phyloP scores from a whole-genome alignment of 2,888 invertebrate genomes.

The Baccha elongata region DNA sequence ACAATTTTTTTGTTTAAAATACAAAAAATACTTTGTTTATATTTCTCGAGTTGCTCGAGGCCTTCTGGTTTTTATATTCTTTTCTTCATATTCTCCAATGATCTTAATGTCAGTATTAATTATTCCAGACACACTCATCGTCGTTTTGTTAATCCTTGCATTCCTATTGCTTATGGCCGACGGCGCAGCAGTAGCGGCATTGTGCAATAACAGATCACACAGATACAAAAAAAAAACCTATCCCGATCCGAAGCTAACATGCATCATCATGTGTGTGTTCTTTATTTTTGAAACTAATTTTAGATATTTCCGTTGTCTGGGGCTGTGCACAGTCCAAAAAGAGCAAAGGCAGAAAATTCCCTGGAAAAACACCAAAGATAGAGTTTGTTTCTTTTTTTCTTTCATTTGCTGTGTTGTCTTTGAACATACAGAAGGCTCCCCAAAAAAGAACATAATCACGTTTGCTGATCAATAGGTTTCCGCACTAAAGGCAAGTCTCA shows the following conservation, averaged over 20 bases:
- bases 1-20: conserved; percentile 34
- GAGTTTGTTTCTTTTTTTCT: conserved; percentile 19
- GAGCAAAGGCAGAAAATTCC: conserved; percentile 14
- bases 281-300: conserved; percentile 47
- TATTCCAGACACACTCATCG: conserved; percentile 64
- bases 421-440: conserved; percentile 5
- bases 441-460: conserved; percentile 10
- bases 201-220: conserved; percentile 65
- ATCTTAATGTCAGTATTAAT: conserved; percentile 52
- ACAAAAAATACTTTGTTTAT: neutral
- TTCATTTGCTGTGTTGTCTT: neutral
- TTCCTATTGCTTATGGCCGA: conserved; percentile 11
- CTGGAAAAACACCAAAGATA: conserved; percentile 48
- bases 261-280: conserved; percentile 34
- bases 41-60: conserved; percentile 20
- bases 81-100: conserved; percentile 33
- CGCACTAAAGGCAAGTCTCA: conserved; percentile 32
- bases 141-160: conserved; percentile 28
- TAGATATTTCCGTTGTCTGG: conserved; percentile 65
- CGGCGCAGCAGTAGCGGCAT: conserved; percentile 3
- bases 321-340: conserved; percentile 14
- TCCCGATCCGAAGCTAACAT: conserved; percentile 56
- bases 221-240: conserved; percentile 28
- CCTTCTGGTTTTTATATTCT: conserved; percentile 42
- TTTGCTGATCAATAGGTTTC: conserved; percentile 47